Base-by-base conservation (phyloP, 1,140 invertebrate genomes). In the Harpegnathos saltator region DNA sequence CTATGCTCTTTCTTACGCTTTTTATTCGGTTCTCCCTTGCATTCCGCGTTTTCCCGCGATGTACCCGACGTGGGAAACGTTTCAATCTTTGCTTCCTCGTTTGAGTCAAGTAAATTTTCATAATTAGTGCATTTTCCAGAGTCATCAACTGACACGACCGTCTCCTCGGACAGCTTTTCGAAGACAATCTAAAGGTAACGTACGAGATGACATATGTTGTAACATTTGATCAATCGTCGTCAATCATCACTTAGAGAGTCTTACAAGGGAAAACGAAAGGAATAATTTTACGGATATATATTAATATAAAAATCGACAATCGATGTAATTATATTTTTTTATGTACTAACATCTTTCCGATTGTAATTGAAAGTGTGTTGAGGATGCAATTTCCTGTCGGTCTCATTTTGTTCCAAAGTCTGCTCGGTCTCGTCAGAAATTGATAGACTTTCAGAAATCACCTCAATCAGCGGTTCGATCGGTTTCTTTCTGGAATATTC, bases 1-100 rank as follows among this genome's bases (percentile, higher is more conserved):
- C 90, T 63, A 91, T 84, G 59, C 82, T 90, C 68, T 84, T 87
- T 54, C 54, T 78, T 26, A n/a, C 0, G 14, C 58, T 72, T 5
- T 7, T 78, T 19, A 0, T 69, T 19, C 44, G 29, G 11, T 7
- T 78, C 17, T 68, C 69, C 26, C 19, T 54, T 44, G 1, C 17
- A 68, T 19, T 58, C 33, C 26, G 63, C 0, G 5, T 58, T 78
- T n/a, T 17, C 75, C 33, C n/a, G n/a, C n/a, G 15, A 50, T 78
- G 62, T 68, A 56, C 17, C 12, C 5, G 50, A 77, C 15, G 61
- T 50, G 48, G 59, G 33, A 50, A 65, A 77, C 19, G 17, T 56
- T 66, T 22, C 74, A 3, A 38, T 1, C 14, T n/a, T n/a, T n/a
- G n/a, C n/a, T n/a, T n/a, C n/a, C n/a, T 78, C 11, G 19, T 66